phyloP scores from a whole-genome alignment of 2,113 vertebrate species.

The Neofelis nebulosa region DNA sequence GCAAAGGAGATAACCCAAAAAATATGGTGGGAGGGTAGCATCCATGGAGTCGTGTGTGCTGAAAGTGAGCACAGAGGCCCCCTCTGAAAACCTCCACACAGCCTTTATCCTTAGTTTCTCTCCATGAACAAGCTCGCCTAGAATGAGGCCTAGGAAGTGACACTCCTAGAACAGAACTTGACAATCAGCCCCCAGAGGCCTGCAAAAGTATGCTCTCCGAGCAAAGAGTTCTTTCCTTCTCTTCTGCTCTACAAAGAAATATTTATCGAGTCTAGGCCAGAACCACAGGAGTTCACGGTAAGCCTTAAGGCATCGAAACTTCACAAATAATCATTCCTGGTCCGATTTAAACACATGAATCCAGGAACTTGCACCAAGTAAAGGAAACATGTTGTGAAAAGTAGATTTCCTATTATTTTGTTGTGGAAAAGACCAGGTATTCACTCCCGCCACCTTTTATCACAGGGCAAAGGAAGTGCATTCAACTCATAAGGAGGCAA shows the following conservation, averaged over 20 bases:
- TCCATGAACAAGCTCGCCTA: slow-evolving; percentile 30
- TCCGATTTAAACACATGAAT: slow-evolving; percentile 71
- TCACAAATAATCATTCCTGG: not conserved
- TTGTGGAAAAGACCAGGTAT: slow-evolving; percentile 63
- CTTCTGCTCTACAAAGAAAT: slow-evolving; percentile 51
- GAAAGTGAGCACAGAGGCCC: not conserved
- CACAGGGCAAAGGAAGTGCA: slow-evolving; percentile 65
- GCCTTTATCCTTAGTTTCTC: slow-evolving; percentile 42
- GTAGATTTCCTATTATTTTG: slow-evolving; percentile 57
- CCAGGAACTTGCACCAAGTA: slow-evolving; percentile 52
- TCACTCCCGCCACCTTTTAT: slow-evolving; percentile 49
- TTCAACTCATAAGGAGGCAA: slow-evolving; percentile 71
- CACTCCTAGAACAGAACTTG: not conserved
- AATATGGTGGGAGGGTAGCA: not conserved
- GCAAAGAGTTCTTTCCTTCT: not conserved
- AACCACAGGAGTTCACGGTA: slow-evolving; percentile 62
- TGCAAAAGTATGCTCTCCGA: not conserved
- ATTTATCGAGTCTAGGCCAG: slow-evolving; percentile 62
- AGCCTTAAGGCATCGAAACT: slow-evolving; percentile 71
- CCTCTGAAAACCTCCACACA: not conserved
- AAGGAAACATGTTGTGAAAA: slow-evolving; percentile 67
- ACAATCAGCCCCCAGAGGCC: not conserved
- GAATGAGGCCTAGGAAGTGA: not conserved
- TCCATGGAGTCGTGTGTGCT: slow-evolving; percentile 47
- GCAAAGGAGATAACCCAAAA: not conserved